A percentile compares a stretch with the other conserved stretches of the same genome.
phyloP scores from a whole-genome alignment of 2,888 invertebrate genomes.

The Thalpophila matura region DNA sequence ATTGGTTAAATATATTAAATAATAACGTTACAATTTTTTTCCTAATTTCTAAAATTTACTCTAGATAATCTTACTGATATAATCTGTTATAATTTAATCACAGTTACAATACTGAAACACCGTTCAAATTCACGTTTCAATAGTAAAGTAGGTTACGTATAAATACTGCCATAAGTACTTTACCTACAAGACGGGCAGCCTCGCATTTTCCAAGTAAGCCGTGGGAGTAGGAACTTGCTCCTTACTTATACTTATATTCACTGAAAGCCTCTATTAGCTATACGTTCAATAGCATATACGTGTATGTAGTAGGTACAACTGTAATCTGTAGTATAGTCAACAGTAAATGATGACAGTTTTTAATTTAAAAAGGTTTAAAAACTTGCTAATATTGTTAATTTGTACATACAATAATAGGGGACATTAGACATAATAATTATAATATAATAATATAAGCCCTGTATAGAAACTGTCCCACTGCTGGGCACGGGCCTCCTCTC shows the following conservation, averaged over 20 bases:
- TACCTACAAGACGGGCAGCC: background rate
- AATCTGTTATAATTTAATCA: background rate
- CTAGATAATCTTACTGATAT: no score
- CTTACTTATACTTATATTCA: constrained; percentile 8
- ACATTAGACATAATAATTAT: no score
- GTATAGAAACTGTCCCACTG: no score
- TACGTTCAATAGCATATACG: constrained; percentile 7
- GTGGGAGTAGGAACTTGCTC: background rate
- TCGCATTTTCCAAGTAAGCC: background rate
- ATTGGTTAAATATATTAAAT: background rate
- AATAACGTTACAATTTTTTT: no score
- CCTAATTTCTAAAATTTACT: background rate
- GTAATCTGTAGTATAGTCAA: constrained; percentile 2
- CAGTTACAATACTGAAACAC: background rate
- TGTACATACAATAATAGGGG: no score
- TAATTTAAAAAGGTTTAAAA: no score
- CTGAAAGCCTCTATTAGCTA: background rate
- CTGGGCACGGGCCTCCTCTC: no score
- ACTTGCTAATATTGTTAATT: no score
- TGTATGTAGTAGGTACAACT: constrained; percentile 4
- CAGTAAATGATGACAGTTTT: no score
- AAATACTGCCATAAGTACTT: background rate
- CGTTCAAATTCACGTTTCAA: background rate
- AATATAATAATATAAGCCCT: no score
- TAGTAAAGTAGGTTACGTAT: background rate